Evolutionary conservation across 2,888 invertebrate genomes (phyloP).

Genomic region (Ophion obscuratus): DNA sequence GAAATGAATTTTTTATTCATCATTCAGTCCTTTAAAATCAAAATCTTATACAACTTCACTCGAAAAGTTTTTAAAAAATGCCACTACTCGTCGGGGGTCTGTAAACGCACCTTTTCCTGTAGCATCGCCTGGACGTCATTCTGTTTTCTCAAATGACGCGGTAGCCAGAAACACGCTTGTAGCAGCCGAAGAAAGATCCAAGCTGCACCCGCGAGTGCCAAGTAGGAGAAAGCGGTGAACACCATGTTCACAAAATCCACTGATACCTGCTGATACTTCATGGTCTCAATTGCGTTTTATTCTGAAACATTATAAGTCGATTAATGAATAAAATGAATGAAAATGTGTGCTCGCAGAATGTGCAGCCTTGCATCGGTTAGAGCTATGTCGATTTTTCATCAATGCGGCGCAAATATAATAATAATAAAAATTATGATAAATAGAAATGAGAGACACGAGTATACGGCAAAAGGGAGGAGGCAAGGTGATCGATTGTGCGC

Average conservation of each 20-base stretch:
- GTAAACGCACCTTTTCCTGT: slow-evolving; percentile 84
- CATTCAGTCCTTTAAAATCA: too few relatives aligned
- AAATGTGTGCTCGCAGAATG: not conserved
- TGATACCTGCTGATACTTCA: slow-evolving; percentile 89
- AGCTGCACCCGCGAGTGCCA: slow-evolving; percentile 86
- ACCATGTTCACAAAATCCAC: slow-evolving; percentile 89
- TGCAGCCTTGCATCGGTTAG: not conserved
- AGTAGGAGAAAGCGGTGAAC: slow-evolving; percentile 87
- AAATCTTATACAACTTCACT: too few relatives aligned
- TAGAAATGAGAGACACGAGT: slow-evolving; percentile 29
- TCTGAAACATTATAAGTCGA: slow-evolving; percentile 66
- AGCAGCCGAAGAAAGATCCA: slow-evolving; percentile 89
- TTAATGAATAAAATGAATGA: not conserved
- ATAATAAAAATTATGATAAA: slow-evolving; percentile 10
- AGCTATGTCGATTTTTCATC: not conserved
- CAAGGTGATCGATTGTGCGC: slow-evolving; percentile 59
- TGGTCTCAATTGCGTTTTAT: slow-evolving; percentile 75
- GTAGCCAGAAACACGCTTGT: slow-evolving; percentile 88
- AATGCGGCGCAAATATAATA: not conserved
- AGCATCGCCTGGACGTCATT: slow-evolving; percentile 85
- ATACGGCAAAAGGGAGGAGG: slow-evolving; percentile 13
- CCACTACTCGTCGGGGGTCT: not conserved
- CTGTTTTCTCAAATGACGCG: slow-evolving; percentile 86
- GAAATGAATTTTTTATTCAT: too few relatives aligned
- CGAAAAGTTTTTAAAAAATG: not conserved